phyloP scores from a whole-genome alignment of 2,797 vertebrate species.

The Malacoctenus gilli region DNA sequence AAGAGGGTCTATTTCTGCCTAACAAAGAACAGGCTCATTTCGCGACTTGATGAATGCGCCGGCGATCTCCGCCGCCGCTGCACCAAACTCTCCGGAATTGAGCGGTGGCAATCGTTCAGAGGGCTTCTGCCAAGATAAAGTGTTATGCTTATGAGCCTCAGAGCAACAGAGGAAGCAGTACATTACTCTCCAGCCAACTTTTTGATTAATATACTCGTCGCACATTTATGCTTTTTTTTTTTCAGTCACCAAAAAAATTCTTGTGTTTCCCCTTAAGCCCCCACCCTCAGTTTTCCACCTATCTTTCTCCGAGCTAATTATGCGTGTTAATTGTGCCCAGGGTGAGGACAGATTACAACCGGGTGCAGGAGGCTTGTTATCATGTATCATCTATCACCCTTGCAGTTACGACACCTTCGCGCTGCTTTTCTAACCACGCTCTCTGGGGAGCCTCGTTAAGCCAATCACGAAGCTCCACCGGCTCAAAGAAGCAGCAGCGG shows the following conservation, averaged over 20 bases:
- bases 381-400: slow-evolving; percentile 63
- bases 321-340: slow-evolving; percentile 63
- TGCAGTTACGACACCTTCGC: slow-evolving; percentile 67
- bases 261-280: neutral
- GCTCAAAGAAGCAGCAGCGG: slow-evolving; percentile 8
- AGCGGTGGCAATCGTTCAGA: slow-evolving; percentile 15
- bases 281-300: slow-evolving; percentile 3
- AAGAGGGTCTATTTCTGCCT: slow-evolving; percentile 18
- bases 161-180: slow-evolving; percentile 7
- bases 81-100: slow-evolving; percentile 30
- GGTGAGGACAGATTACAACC: slow-evolving; percentile 55
- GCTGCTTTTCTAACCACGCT: slow-evolving; percentile 34
- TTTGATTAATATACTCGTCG: slow-evolving; percentile 2
- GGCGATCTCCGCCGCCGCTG: slow-evolving; percentile 12
- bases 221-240: slow-evolving; percentile 11
- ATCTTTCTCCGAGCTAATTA: slow-evolving; percentile 54
- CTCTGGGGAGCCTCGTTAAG: slow-evolving; percentile 38
- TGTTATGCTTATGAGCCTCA: slow-evolving; percentile 27
- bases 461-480: slow-evolving; percentile 22
- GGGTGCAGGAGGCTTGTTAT: slow-evolving; percentile 55
- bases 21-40: slow-evolving; percentile 22
- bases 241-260: no score
- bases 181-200: slow-evolving; percentile 13
- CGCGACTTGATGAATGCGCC: slow-evolving; percentile 47
- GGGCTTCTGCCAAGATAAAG: slow-evolving; percentile 24